Evolutionary conservation across 1,140 invertebrate species (phyloP), one percentile per base, ranked within the genome.

Genomic region (Rhopalosiphum maidis): DNA sequence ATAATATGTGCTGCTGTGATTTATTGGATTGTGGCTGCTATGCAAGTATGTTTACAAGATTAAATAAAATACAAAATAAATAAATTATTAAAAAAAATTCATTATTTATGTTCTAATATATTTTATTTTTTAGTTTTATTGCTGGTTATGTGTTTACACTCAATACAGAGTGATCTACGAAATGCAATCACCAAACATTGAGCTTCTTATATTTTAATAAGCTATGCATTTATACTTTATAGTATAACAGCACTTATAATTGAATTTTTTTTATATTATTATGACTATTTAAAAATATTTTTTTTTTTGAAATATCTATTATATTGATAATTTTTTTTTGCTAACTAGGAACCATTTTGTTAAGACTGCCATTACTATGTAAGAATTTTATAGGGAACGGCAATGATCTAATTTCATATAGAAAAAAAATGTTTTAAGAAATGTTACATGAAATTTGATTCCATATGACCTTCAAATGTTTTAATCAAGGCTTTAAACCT

Each of bases 121-220:
- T 94, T 94, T 94, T 94, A 94, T 94, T 96, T 97, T 94, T 94
- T 95, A 98, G 97, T 96, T 98, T 46, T 98, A 98, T 95, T 98
- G 97, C 94, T 98, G 97, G 97, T 94, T 98, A 1, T 97, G 97
- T 94, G 97, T 98, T 22, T 96, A 97, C 94, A 97, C 98, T 0
- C 97, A 98, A 94, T 98, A 98, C 95, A 97, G 97, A 95, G 96
- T 97, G 91, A 97, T 98, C 94, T 96, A 97, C 94, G 95, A 97
- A 94, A 96, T 97, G 95, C 98, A 98, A 94, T 97, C 97, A 90
- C 98, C 98, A n/a, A 98, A 98, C 95, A 98, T 98, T 95, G 97
- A 97, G 95, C 96, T 98, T 83, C 95, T 98, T 30, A 97, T 96
- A 96, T 96, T 97, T 94, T 97, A 95, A 96, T 55, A 94, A 83